A percentile compares a stretch with the other conserved stretches of the same genome.
These are phyloP conservation scores for Hyaena hyaena DNA, from an alignment of 2,113 vertebrate genomes.

Conservation along the genomic window DNA sequence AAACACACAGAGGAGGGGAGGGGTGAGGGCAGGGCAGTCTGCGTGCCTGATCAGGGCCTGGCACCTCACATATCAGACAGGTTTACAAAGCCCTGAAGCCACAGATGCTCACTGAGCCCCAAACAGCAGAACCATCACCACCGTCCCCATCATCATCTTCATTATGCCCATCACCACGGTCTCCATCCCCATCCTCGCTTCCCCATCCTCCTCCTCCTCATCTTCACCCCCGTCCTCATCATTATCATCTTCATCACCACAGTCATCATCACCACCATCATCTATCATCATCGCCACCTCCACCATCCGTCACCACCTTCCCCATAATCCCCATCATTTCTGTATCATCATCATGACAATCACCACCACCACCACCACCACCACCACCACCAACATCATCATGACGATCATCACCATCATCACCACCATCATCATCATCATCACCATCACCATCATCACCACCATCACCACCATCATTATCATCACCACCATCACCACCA, in stretches of 20 bases:
- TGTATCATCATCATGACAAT: background rate
- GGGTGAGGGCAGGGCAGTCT: background rate
- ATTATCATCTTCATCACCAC: background rate
- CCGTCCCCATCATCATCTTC: background rate
- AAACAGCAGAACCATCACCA: background rate
- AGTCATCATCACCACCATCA: background rate
- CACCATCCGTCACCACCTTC: background rate
- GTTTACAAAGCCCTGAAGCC: background rate
- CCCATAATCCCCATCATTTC: background rate
- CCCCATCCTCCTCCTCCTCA: background rate
- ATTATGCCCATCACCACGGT: background rate
- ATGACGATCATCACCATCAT: accelerated
- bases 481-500: accelerated
- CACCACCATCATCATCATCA: accelerated
- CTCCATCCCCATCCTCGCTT: background rate
- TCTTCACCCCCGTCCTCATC: background rate
- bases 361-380: accelerated
- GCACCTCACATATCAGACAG: background rate
- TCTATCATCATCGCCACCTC: accelerated
- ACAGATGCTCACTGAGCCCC: background rate
- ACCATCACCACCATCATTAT: accelerated
- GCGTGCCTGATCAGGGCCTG: background rate
- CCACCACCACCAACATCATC: accelerated
- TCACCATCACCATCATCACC: background rate
- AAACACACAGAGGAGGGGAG: background rate